These are phyloP conservation scores for Pipa parva DNA, from an alignment of 2,113 vertebrate genomes.

Conservation along the genomic window DNA sequence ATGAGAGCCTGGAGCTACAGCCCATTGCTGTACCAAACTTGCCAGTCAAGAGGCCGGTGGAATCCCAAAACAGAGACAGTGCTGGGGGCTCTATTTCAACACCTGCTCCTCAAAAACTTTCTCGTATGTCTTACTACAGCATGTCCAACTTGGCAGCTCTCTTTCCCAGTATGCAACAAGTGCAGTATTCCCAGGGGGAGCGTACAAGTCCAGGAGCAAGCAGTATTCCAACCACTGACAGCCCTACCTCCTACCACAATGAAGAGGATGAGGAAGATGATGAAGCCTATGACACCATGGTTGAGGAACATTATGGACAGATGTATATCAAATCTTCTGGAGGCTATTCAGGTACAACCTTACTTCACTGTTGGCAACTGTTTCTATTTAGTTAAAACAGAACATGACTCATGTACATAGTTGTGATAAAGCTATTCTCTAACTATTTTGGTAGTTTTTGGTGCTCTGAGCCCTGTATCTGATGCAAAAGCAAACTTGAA, in stretches of 20 bases:
- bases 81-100: constrained; percentile 42
- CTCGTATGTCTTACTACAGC: constrained; percentile 73
- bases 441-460: too few species aligned
- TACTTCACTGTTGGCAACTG: not conserved
- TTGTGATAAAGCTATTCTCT: too few species aligned
- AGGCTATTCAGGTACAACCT: constrained; percentile 74
- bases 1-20: constrained; percentile 75
- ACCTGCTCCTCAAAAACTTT: constrained; percentile 63
- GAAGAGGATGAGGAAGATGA: constrained; percentile 96
- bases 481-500: too few species aligned
- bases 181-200: constrained; percentile 67
- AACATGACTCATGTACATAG: too few species aligned
- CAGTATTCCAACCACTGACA: constrained; percentile 94
- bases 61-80: constrained; percentile 55
- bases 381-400: too few species aligned
- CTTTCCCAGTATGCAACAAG: constrained; percentile 63
- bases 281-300: constrained; percentile 86
- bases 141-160: constrained; percentile 67
- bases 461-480: too few species aligned
- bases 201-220: constrained; percentile 85
- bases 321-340: constrained; percentile 82
- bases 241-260: constrained; percentile 95
- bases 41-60: constrained; percentile 58
- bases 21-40: constrained; percentile 54
- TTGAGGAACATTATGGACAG: constrained; percentile 85